phyloP scores from a whole-genome alignment of 1,140 invertebrate genomes.

The Harlomillsia oculata region DNA sequence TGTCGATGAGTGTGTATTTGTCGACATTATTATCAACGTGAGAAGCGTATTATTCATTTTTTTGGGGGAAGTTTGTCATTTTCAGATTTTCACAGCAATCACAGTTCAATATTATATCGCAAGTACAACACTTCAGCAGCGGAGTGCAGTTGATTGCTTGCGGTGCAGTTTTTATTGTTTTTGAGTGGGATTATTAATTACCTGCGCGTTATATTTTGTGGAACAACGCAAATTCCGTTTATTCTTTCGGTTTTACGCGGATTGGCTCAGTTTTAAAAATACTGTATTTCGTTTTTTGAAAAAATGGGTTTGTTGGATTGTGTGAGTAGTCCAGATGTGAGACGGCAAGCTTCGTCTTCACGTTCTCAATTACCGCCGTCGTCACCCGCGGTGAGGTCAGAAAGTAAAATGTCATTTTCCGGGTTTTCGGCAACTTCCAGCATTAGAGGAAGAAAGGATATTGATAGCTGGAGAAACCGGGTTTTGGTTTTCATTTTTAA shows the following conservation, averaged over 20 bases:
- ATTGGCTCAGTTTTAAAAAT: not conserved
- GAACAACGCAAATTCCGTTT: not conserved
- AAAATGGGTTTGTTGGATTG: constrained; percentile 22
- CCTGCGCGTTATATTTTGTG: not conserved
- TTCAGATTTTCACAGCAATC: no score
- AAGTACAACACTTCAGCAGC: no score
- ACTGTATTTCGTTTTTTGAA: not conserved
- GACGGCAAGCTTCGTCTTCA: not conserved
- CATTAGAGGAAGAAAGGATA: constrained; percentile 13
- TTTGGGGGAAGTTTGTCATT: no score
- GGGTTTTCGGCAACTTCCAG: not conserved
- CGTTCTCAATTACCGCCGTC: not conserved
- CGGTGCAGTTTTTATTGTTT: no score
- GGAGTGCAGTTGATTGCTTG: no score
- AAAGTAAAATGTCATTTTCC: not conserved
- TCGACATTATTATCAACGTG: no score
- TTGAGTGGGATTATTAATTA: no score
- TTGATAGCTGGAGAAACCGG: constrained; percentile 12
- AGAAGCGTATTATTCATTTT: no score
- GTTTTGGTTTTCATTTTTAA: constrained; percentile 8
- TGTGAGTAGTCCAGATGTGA: constrained; percentile 3
- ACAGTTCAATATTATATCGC: no score
- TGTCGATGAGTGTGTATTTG: no score
- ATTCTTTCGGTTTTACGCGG: not conserved
- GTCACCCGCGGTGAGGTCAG: not conserved